Conservation (phyloP, 92 coral and sea anemone genomes). For the Ricordea florida region DNA sequence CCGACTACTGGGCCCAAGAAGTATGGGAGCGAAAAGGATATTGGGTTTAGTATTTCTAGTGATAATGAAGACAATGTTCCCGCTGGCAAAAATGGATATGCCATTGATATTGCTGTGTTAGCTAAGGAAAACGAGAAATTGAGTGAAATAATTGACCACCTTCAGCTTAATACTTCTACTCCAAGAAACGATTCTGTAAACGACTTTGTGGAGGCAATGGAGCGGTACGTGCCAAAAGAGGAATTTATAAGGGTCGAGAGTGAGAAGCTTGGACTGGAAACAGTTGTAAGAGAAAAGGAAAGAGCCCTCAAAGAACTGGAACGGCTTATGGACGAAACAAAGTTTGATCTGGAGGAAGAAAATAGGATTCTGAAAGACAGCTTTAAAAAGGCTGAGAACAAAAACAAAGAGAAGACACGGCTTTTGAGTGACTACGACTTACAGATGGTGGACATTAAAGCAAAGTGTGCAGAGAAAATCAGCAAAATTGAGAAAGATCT, state of each 20-base stretch:
- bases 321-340: constrained; percentile 65
- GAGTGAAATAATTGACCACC: constrained; percentile 82
- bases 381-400: constrained; percentile 64
- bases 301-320: constrained; percentile 68
- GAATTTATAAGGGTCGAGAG: constrained; percentile 72
- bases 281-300: constrained; percentile 68
- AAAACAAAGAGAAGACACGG: constrained; percentile 59
- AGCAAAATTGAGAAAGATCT: constrained; percentile 49
- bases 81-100: constrained; percentile 51
- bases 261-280: constrained; percentile 69
- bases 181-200: constrained; percentile 53
- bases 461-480: constrained; percentile 60
- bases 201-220: constrained; percentile 64
- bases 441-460: constrained; percentile 64
- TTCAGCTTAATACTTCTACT: constrained; percentile 44
- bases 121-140: constrained; percentile 85
- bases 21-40: neutral
- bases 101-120: constrained; percentile 71
- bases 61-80: neutral
- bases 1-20: neutral
- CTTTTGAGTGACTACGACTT: constrained; percentile 61
- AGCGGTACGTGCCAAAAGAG: constrained; percentile 74
- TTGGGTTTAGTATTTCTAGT: neutral
- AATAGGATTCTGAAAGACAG: constrained; percentile 49
- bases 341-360: constrained; percentile 71